Base-by-base conservation (phyloP, 2,113 vertebrate genomes). In the Datnioides undecimradiatus region DNA sequence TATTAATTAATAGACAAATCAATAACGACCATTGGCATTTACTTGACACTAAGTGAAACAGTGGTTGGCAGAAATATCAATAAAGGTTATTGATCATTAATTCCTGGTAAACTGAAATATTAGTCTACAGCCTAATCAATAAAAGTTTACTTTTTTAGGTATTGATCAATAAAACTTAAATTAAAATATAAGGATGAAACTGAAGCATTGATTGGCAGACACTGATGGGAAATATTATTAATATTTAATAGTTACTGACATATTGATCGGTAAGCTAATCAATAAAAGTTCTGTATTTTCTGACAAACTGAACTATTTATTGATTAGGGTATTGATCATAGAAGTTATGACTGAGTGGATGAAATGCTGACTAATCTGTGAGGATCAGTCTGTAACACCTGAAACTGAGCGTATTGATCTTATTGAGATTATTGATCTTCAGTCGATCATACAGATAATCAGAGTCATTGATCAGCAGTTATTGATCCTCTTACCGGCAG, bases 401-500 rank as follows among this genome's bases (percentile, higher is more conserved):
- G 25, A 21, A 19, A 29, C 3, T 10, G n/a, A 25, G n/a, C n/a
- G n/a, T n/a, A n/a, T n/a, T n/a, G n/a, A n/a, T n/a, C n/a, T n/a
- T n/a, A n/a, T n/a, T n/a, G n/a, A n/a, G 38, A 27, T 43, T 27
- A 63, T 21, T 45, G 60, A 45, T 45, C 36, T 2, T 41, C n/a
- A 41, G 8, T 17, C 38, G 4, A 2, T n/a, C 36, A 40, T 9
- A 45, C 2, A 45, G n/a, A 5, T 8, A n/a, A n/a, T 51, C 16
- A 25, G 21, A 67, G 36, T 7, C 8, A 14, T 17, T 31, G 59
- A 70, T 54, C 25, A 29, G 4, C 46, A 19, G 40, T n/a, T 41
- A 57, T 33, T 21, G 74, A 45, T 82, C n/a, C n/a, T n/a, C 87
- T 67, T 79, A 93, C 92, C 66, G 90, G 92, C 57, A 93, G 85